phyloP scores from a whole-genome alignment of 2,888 invertebrate genomes.

The Oscheius sp. region DNA sequence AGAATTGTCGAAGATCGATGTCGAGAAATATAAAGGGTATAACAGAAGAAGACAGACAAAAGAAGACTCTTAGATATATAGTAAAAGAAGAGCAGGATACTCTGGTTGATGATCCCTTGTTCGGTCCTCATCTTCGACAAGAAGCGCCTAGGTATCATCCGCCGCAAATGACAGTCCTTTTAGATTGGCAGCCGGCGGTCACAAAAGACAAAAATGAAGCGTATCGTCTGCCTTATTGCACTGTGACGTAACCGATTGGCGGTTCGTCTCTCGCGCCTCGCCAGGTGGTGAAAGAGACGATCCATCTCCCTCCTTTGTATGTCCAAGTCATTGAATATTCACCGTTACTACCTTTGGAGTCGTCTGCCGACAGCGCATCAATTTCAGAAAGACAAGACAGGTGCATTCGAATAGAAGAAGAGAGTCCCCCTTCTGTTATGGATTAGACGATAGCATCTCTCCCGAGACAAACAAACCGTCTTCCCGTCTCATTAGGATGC shows the following conservation, averaged over 20 bases:
- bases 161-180: slow-evolving; percentile 19
- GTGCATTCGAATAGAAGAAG: neutral
- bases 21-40: slow-evolving; percentile 11
- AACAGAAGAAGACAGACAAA: neutral
- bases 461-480: slow-evolving; percentile 14
- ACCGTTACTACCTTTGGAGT: slow-evolving; percentile 21
- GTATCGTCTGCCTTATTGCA: slow-evolving; percentile 24
- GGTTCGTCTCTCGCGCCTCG: slow-evolving; percentile 7
- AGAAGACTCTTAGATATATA: neutral
- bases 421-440: slow-evolving; percentile 1
- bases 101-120: slow-evolving; percentile 14
- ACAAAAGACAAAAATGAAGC: slow-evolving; percentile 25
- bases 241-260: slow-evolving; percentile 19
- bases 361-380: slow-evolving; percentile 14
- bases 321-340: slow-evolving; percentile 28
- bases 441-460: slow-evolving; percentile 23
- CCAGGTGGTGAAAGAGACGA: slow-evolving; percentile 25
- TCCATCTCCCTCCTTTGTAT: slow-evolving; percentile 17
- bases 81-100: neutral
- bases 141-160: slow-evolving; percentile 3
- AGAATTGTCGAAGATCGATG: neutral
- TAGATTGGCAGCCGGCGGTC: slow-evolving; percentile 7
- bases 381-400: slow-evolving; percentile 13
- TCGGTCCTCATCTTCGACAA: neutral
- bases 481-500: slow-evolving; percentile 15